Evolutionary conservation across 1,140 invertebrate genomes (phyloP).

Genomic region (Eurosta solidaginis): DNA sequence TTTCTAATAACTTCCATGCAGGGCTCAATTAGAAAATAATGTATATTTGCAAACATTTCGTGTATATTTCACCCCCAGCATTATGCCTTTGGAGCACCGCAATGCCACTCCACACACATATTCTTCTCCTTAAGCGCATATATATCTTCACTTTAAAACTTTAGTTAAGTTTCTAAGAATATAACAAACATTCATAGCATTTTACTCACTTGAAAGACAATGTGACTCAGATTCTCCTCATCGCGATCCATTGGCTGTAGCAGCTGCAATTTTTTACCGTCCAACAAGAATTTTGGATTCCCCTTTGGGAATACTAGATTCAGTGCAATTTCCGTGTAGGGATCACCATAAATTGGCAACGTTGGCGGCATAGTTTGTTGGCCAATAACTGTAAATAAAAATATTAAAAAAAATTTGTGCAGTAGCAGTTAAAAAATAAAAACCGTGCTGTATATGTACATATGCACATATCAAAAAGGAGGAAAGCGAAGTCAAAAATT

Average conservation of each 20-base stretch:
- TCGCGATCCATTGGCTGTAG: slow-evolving; percentile 83
- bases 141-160: not conserved
- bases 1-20: no score
- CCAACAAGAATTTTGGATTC: slow-evolving; percentile 75
- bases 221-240: slow-evolving; percentile 81
- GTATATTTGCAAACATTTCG: no score
- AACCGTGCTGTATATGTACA: not conserved
- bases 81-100: not conserved
- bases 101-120: not conserved
- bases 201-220: slow-evolving; percentile 78
- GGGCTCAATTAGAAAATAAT: no score
- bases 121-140: not conserved
- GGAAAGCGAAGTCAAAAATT: not conserved
- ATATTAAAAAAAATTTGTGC: slow-evolving; percentile 27
- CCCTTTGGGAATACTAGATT: slow-evolving; percentile 78
- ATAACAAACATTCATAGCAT: not conserved
- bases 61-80: not conserved
- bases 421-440: not conserved
- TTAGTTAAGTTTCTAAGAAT: not conserved
- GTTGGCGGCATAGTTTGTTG: slow-evolving; percentile 79
- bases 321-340: slow-evolving; percentile 77
- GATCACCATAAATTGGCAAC: slow-evolving; percentile 81
- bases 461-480: not conserved
- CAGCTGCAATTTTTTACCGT: slow-evolving; percentile 81
- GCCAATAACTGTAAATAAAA: slow-evolving; percentile 71